Evolutionary conservation across 2,113 vertebrate genomes (phyloP).

Genomic region (Gobius niger): DNA sequence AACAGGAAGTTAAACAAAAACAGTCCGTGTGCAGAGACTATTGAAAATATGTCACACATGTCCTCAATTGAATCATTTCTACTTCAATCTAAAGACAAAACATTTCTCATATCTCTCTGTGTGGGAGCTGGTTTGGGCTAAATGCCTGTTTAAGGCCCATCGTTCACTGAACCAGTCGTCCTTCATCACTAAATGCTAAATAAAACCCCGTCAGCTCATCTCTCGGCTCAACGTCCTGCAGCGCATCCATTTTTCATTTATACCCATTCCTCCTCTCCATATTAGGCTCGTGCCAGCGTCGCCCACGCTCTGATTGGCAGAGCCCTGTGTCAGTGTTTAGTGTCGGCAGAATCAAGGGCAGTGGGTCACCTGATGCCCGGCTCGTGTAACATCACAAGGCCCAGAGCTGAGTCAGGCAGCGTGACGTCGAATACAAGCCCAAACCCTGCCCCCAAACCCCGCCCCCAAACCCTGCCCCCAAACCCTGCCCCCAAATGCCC

Average conservation of each 20-base stretch:
- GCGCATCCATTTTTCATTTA: not conserved
- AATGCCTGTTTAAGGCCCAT: no score
- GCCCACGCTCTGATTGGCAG: constrained; percentile 21
- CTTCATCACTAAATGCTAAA: not conserved
- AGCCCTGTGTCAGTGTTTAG: not conserved
- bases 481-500: not conserved
- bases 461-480: no score
- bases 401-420: constrained; percentile 50
- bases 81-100: no score
- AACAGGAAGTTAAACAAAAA: no score
- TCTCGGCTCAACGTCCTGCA: not conserved
- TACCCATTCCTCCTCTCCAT: not conserved
- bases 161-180: not conserved
- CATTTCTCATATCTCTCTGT: no score
- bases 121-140: no score
- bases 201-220: not conserved
- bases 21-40: no score
- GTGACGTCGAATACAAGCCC: constrained; percentile 35
- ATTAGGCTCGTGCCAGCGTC: not conserved
- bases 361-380: constrained; percentile 36
- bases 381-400: constrained; percentile 42
- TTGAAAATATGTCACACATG: no score
- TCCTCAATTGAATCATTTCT: no score
- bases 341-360: constrained; percentile 37
- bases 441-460: constrained; percentile 8